phyloP scores from a whole-genome alignment of 2,888 invertebrate species.

The Torymus texanus region DNA sequence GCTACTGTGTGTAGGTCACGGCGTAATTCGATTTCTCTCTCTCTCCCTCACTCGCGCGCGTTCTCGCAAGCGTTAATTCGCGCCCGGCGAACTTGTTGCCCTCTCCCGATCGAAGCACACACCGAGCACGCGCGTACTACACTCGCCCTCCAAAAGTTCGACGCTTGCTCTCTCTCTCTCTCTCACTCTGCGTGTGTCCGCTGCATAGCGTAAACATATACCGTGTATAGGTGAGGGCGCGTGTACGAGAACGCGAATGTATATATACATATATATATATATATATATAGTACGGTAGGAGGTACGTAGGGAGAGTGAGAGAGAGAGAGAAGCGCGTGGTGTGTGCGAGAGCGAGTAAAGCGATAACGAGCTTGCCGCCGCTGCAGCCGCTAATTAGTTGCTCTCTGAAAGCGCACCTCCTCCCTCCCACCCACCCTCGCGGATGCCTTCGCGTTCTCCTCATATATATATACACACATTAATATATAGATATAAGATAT shows the following conservation, averaged over 20 bases:
- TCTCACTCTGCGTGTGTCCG: neutral
- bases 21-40: constrained; percentile 25
- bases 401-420: constrained; percentile 29
- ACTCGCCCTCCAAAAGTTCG: constrained; percentile 9
- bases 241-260: no score
- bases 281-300: no score
- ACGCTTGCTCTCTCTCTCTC: neutral
- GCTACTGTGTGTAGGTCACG: constrained; percentile 18
- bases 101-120: neutral
- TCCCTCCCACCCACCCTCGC: neutral
- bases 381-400: constrained; percentile 50
- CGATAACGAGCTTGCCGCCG: constrained; percentile 50
- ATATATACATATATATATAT: no score
- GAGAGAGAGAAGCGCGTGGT: constrained; percentile 55
- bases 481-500: no score
- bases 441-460: neutral
- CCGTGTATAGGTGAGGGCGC: no score
- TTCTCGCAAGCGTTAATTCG: neutral
- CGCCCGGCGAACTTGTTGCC: constrained; percentile 30
- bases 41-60: constrained; percentile 12
- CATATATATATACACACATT: no score
- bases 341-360: constrained; percentile 60
- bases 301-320: neutral
- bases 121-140: no score
- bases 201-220: no score